These are phyloP conservation scores for Drosophila pseudoananassae DNA, from an alignment of 1,140 invertebrate genomes.

Conservation along the genomic window DNA sequence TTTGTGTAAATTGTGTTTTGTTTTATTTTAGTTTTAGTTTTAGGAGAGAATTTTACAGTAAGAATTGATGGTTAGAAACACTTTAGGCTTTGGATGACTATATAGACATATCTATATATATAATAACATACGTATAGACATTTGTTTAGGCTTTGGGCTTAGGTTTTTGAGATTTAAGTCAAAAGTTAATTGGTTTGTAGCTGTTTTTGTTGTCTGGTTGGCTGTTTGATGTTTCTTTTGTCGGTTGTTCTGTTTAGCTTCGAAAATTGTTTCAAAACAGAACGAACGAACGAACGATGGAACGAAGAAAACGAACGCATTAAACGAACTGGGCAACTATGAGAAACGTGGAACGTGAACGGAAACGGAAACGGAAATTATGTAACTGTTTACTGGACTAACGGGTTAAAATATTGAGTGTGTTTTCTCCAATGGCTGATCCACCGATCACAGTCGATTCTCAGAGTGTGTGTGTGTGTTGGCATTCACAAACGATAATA, in stretches of 20 bases:
- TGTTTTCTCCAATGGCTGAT: slow-evolving; percentile 9
- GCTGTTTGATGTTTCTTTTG: slow-evolving; percentile 16
- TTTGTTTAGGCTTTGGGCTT: slow-evolving; percentile 15
- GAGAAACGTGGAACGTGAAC: slow-evolving; percentile 41
- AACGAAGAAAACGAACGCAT: slow-evolving; percentile 57
- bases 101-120: slow-evolving; percentile 17
- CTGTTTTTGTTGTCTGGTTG: slow-evolving; percentile 21
- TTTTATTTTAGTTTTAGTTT: slow-evolving; percentile 37
- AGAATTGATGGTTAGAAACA: slow-evolving; percentile 63
- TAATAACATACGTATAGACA: slow-evolving; percentile 13
- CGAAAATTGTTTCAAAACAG: slow-evolving; percentile 58
- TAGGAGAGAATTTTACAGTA: slow-evolving; percentile 57
- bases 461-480: slow-evolving; percentile 5
- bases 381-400: slow-evolving; percentile 19
- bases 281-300: slow-evolving; percentile 56
- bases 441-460: slow-evolving; percentile 17
- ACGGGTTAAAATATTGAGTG: slow-evolving; percentile 1
- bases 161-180: slow-evolving; percentile 15
- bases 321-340: slow-evolving; percentile 66
- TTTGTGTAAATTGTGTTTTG: slow-evolving; percentile 48
- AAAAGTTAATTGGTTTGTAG: slow-evolving; percentile 14
- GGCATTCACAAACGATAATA: slow-evolving; percentile 35
- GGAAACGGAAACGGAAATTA: slow-evolving; percentile 36
- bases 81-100: slow-evolving; percentile 44
- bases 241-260: slow-evolving; percentile 11